Evolutionary conservation across 2,797 vertebrate species (phyloP), one percentile per base, ranked within the genome.

Genomic region (Loriculus beryllinus): DNA sequence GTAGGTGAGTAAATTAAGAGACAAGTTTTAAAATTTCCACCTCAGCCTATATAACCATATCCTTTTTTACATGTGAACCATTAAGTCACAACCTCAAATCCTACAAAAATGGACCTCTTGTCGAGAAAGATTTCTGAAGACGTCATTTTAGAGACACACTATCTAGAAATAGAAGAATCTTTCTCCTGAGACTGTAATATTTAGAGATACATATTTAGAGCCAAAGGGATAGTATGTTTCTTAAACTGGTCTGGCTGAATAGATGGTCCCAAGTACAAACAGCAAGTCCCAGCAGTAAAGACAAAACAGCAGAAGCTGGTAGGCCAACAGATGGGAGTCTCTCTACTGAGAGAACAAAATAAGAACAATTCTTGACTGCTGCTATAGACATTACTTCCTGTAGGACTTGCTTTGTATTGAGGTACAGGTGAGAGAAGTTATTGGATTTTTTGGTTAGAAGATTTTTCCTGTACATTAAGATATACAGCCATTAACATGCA

Each of bases 401-500:
- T 40, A 47, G 79, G 45, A 82, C 45, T 64, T 54, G 12, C 71
- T 64, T 54, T 87, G 87, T 52, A 52, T 12, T 57, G 33, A 64
- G 86, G 43, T 76, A 82, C 15, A 77, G 47, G 19, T 84, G 75
- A 40, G 45, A 81, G 29, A 72, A 78, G 45, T 57, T 43, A 59
- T 21, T 80, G n/a, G 15, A 19, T 3, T 7, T 33, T 60, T 69
- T 40, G n/a, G 49, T 56, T 54, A 48, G 74, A 86, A 33, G 57
- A 37, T 35, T 94, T 93, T 92, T 56, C 54, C 60, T 63, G 63
- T 75, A 85, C 47, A 92, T 74, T 65, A 92, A 94, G 74, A 88
- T 79, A 96, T 9, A 93, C 40, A 94, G 92, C 43, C 87, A 86
- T 82, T 79, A 88, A 90, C 91, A 95, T 95, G 91, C 87, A 88